These are phyloP conservation scores for Xenopus borealis DNA, from an alignment of 2,113 vertebrate genomes.

Conservation along the genomic window DNA sequence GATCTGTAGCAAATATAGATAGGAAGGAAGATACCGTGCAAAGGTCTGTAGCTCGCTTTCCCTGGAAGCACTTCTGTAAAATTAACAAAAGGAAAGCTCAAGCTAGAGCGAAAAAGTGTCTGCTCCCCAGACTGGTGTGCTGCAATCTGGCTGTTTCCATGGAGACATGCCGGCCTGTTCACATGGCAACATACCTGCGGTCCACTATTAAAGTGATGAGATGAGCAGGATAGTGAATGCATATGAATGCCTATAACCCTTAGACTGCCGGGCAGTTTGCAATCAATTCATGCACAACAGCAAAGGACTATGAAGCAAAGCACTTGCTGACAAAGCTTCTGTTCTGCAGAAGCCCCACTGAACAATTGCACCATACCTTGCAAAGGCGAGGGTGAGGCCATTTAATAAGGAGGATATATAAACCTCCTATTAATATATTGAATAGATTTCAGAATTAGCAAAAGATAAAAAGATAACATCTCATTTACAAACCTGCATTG, in stretches of 20 bases:
- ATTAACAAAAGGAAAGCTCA: slow-evolving; percentile 71
- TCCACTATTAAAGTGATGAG: slow-evolving; percentile 95
- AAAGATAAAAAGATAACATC: too few relatives aligned
- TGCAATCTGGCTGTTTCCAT: slow-evolving; percentile 94
- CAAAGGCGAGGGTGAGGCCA: too few relatives aligned
- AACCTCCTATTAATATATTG: too few relatives aligned
- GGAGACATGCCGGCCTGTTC: slow-evolving; percentile 94
- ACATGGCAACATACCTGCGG: slow-evolving; percentile 98
- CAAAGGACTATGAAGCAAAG: background rate
- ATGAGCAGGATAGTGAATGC: slow-evolving; percentile 42
- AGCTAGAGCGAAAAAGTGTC: slow-evolving; percentile 57
- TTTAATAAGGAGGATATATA: too few relatives aligned
- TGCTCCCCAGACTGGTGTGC: slow-evolving; percentile 74
- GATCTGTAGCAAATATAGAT: slow-evolving; percentile 23
- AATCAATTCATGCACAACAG: background rate
- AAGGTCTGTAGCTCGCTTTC: slow-evolving; percentile 42
- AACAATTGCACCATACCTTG: too few relatives aligned
- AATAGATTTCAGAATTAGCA: too few relatives aligned
- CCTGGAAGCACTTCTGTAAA: slow-evolving; percentile 71
- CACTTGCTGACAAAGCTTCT: background rate
- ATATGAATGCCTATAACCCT: slow-evolving; percentile 44
- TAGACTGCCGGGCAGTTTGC: slow-evolving; percentile 8
- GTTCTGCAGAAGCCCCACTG: too few relatives aligned
- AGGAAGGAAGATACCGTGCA: slow-evolving; percentile 27
- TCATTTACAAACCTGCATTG: too few relatives aligned